Base-by-base conservation (phyloP, 1,140 invertebrate species). In the Hyles vespertilio region DNA sequence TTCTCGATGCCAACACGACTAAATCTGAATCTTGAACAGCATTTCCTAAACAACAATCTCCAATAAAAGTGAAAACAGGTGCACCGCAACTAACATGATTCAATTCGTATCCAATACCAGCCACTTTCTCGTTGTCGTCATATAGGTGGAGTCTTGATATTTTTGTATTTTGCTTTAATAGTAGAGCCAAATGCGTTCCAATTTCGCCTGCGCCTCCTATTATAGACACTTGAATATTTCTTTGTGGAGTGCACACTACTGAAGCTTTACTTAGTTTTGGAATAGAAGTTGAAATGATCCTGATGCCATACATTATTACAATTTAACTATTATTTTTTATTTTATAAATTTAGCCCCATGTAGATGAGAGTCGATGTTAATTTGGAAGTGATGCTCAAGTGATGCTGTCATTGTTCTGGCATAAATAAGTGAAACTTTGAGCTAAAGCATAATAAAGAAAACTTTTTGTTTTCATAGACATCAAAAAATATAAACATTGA, bases 181-280 rank as follows among this genome's bases (percentile, higher is more conserved):
- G 57, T 32, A 83, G 44, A 5, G 72, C 67, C 10, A 80, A 51
- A 50, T 77, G 74, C 32, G 70, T 70, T 9, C 80, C 80, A 3
- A 81, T 59, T n/a, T 74, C 67, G 51, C 60, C 70, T 36, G 59
- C 69, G 8, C 76, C 74, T 3, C 80, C 78, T 5, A 79, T 59
- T 1, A 81, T 52, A n/a, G 76, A 72, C 1, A 80, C 63, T 61
- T 79, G 73, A 45, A 78, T 51, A 58, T 70, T 69, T 67, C 68
- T 56, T n/a, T 43, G 5, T 56, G 58, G 57, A 32, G 63, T 7
- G 50, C n/a, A 51, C 6, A 43, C 58, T 10, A 10, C 32, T 5
- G 44, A 40, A 32, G 5, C 5, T 11, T 47, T 47, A 47, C 12
- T 10, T 48, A 11, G 3, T 22, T 48, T 48, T 2, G 46, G 12